Base-by-base conservation (phyloP, 2,888 invertebrate species). In the Gerris lacustris region DNA sequence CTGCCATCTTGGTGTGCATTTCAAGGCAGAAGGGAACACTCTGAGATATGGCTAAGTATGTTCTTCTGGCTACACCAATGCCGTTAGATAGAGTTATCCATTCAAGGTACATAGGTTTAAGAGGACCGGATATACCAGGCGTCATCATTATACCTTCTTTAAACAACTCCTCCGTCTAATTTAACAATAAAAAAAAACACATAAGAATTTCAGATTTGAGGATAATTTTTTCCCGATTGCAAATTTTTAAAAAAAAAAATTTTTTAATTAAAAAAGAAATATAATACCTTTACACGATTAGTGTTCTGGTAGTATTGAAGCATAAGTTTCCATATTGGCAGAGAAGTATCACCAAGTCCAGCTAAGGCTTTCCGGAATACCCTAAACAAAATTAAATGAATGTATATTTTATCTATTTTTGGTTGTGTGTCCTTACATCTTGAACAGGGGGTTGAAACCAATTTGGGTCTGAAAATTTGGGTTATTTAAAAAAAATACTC, bases 1-100 rank as follows among this genome's bases (percentile, higher is more conserved):
- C 77, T 5, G 80, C 79, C 87, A 88, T 89, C 76, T 84, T 83
- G 72, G 81, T 82, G 75, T 89, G 88, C 18, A 89, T 79, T 67
- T 86, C 84, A 67, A 86, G 77, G 77, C 84, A 86, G 64, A 84
- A 82, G 0, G 88, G 88, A 66, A 86, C 85, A 64, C 84, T 80
- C 71, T 80, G 80, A 11, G 85, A 84, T 67, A 90, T 78, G 45
- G 83, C 82, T 62, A 84, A 82, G 77, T 91, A 91, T 45, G 84
- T 79, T 70, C 84, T 82, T 70, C 90, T 84, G 0, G 89, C 86
- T 63, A 82, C 82, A 76, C 83, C 82, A 67, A 88, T 81, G 45
- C 85, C 82, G 78, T 80, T 80, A n/a, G 78, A 78, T 45, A 82
- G 74, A 44, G 80, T 85, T 44, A 84, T 76, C 85, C 87, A 87